Evolutionary conservation across 2,113 vertebrate species (phyloP), one percentile per base, ranked within the genome.

Genomic region (Chlorodrepanis virens): DNA sequence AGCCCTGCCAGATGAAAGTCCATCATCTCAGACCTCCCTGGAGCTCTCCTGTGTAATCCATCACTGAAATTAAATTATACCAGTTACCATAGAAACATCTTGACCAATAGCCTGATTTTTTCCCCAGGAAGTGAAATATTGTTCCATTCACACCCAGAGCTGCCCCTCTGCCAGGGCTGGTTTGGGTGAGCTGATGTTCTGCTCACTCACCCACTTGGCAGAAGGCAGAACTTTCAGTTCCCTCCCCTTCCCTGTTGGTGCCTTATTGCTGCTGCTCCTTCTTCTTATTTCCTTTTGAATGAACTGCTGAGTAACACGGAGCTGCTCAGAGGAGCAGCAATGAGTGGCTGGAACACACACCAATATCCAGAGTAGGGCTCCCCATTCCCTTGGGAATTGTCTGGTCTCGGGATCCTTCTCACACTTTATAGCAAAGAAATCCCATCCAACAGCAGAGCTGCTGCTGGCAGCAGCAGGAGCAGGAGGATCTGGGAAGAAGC

Each of bases 61-160:
- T 87, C 90, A 84, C 47, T 59, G 33, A 60, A 93, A 93, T 69
- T 21, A 92, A 94, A 89, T 79, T 61, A 27, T 47, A 95, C 54
- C 80, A 14, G 93, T 96, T 95, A 37, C 95, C 92, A 97, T 91
- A 74, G 96, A 83, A 96, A 96, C 96, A 57, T 22, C 77, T 56
- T 85, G 83, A 86, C 87, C 83, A 82, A 83, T 6, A 71, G 60
- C 40, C 56, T 47, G 61, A 8, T 11, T 59, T 65, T 15, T 13
- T 3, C 11, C 53, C 45, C 40, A 63, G 52, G 60, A 85, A 61
- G 79, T 85, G 68, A 84, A 90, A 89, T 56, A 52, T 27, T 33
- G 75, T 53, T 89, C 81, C 52, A 49, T 65, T 93, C 67, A 57
- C 61, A 44, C 47, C 60, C 69, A 35, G 53, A 35, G 28, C 69